Base-by-base conservation (phyloP, 1,140 invertebrate genomes). In the Riptortus pedestris region DNA sequence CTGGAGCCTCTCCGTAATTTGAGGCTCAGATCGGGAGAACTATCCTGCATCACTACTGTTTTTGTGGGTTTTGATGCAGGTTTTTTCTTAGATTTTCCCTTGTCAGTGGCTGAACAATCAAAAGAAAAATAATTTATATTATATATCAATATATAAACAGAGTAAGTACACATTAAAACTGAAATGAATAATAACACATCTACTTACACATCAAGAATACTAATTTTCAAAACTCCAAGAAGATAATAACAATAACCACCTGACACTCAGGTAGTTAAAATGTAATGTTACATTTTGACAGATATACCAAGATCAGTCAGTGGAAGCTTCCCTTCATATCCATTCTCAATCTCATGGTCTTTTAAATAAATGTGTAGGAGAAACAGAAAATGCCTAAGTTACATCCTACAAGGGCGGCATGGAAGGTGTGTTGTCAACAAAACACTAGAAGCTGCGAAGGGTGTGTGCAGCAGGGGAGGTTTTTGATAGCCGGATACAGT, bases 11-110 rank as follows among this genome's bases (percentile, higher is more conserved):
- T 81, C 66, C 88, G 80, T 69, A 91, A 75, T 75, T 89, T 87
- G 60, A 91, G 79, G 74, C 86, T 88, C 72, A 91, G 77, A 77
- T 91, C 87, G 59, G 87, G 86, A 27, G 87, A 90, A 73, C 86
- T 88, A 75, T 90, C 87, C 51, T 55, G 51, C 51, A 55, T 55
- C 18, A 55, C 51, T 24, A 24, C 18, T 18, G 51, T 18, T 24
- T 22, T 55, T 26, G 16, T 20, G 4, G 20, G 51, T 55, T 55
- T 22, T 2, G 18, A 24, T 7, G 24, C 18, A 12, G 20, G 14
- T 4, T 22, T 26, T 38, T 38, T 38, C 31, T 38, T 38, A 0
- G 51, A 55, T 14, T 24, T 18, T 16, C 51, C 51, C 51, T 55
- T 55, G 51, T 55, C 51, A 26, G 51, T 27, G 16, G 51, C 51